Percentiles rank a stretch among this genome's conserved stretches.
Conservation (phyloP, 2,113 vertebrate genomes). For the Protomyctophum bolini region DNA sequence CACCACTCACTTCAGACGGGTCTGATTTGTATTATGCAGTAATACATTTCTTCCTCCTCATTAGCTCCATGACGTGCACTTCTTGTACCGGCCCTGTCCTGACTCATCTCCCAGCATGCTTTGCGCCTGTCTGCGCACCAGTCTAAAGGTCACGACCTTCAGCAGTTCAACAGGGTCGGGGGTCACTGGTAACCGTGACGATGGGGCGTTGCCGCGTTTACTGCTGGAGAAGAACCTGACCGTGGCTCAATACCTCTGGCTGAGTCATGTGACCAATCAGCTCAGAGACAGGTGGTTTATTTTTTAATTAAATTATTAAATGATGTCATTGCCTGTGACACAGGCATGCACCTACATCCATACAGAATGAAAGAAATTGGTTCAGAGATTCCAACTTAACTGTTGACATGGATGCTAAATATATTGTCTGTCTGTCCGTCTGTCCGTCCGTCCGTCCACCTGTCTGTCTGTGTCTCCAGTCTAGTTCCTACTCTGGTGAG, state of each 20-base stretch:
- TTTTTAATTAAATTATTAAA: too few relatives aligned
- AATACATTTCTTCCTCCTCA: too few relatives aligned
- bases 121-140: constrained; percentile 82
- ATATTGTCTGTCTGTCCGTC: constrained; percentile 13
- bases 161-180: constrained; percentile 68
- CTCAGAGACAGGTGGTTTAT: constrained; percentile 63
- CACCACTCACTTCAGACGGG: too few relatives aligned
- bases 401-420: too few relatives aligned
- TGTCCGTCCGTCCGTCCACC: constrained; percentile 10
- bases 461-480: constrained; percentile 7
- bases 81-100: constrained; percentile 78
- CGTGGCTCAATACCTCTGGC: constrained; percentile 83
- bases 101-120: constrained; percentile 78
- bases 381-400: too few relatives aligned
- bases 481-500: constrained; percentile 58
- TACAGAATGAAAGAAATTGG: too few relatives aligned
- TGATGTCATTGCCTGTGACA: too few relatives aligned
- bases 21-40: too few relatives aligned
- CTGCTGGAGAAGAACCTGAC: constrained; percentile 79
- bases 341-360: too few relatives aligned
- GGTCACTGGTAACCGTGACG: constrained; percentile 33
- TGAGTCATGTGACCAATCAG: constrained; percentile 59
- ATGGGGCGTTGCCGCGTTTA: constrained; percentile 69
- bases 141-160: constrained; percentile 78
- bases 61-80: constrained; percentile 84